A percentile compares a stretch with the other conserved stretches of the same genome.
Conservation (phyloP, 2,797 vertebrate genomes). For the Gallinago stenura region DNA sequence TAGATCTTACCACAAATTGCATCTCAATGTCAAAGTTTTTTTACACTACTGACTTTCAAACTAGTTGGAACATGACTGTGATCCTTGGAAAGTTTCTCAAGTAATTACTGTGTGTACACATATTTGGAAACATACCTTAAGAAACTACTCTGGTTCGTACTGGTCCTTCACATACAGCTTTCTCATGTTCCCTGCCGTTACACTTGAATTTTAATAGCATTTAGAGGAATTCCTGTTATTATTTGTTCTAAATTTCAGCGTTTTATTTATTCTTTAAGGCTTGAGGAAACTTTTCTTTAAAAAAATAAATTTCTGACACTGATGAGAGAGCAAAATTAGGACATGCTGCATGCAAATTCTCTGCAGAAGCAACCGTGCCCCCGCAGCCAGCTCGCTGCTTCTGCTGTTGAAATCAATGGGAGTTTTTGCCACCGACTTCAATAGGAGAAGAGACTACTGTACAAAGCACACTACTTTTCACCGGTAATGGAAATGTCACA, state of each 20-base stretch:
- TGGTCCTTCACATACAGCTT: constrained; percentile 43
- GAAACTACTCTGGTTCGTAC: constrained; percentile 44
- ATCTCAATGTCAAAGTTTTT: constrained; percentile 81
- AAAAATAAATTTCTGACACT: neutral
- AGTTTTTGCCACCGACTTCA: constrained; percentile 23
- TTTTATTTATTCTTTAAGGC: constrained; percentile 60
- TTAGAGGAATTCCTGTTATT: constrained; percentile 53
- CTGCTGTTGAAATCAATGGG: constrained; percentile 44
- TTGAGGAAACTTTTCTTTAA: neutral
- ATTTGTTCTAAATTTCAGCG: constrained; percentile 45
- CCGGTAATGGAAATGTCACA: constrained; percentile 68
- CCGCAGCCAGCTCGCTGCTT: neutral
- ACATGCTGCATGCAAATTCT: neutral
- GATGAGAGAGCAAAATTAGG: constrained; percentile 3
- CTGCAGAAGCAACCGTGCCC: neutral
- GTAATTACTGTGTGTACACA: constrained; percentile 41
- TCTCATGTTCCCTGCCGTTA: constrained; percentile 1
- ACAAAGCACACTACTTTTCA: constrained; percentile 58
- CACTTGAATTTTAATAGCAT: constrained; percentile 49
- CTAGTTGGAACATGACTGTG: constrained; percentile 73
- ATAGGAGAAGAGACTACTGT: constrained; percentile 15
- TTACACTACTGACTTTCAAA: constrained; percentile 83
- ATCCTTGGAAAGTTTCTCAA: constrained; percentile 74
- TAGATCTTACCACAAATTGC: constrained; percentile 86
- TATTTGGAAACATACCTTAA: constrained; percentile 58